Evolutionary conservation across 2,797 vertebrate species (phyloP), one percentile per base, ranked within the genome.

Genomic region (Phrynocephalus guinanensis): DNA sequence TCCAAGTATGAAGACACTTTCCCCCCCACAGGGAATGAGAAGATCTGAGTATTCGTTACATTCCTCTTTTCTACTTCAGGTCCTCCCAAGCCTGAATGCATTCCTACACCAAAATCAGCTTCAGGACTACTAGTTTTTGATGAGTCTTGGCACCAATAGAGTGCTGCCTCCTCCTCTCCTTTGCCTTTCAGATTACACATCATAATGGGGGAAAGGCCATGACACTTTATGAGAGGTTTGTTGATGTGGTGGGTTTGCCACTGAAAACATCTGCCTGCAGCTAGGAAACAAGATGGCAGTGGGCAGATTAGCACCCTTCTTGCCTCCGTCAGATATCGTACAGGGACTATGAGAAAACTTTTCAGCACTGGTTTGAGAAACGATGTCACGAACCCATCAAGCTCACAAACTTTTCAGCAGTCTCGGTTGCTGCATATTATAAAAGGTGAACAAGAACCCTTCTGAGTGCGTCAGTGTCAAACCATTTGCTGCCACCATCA

Each of bases 381-480:
- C 15, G 18, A 20, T 60, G 9, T 24, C 79, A 82, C 5, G 66
- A 67, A 20, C 8, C 20, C 63, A n/a, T 24, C 30, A 24, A 3
- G 30, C 5, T 26, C 33, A 44, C 30, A 11, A 33, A 52, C 56
- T 63, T 63, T 3, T 44, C 22, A 79, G n/a, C 15, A 63, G 6
- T 63, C 60, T 30, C 30, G 60, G 15, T 20, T 52, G 24, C 50
- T 56, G 52, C 52, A 56, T 56, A 3, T 63, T 63, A 33, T 30
- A 86, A 82, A 84, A 3, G 22, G 76, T 44, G 84, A 92, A 85
- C 63, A 82, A 91, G 85, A 91, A 90, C 86, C 90, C 89, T 92
- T 90, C 63, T 48, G 78, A 90, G 88, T 88, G 86, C 92, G 89
- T 90, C 90, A 91, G 88, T 71, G 82, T 88, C 86, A 90, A 90